Evolutionary conservation across 2,888 invertebrate species (phyloP).

Genomic region (Cylindroiulus punctatus): DNA sequence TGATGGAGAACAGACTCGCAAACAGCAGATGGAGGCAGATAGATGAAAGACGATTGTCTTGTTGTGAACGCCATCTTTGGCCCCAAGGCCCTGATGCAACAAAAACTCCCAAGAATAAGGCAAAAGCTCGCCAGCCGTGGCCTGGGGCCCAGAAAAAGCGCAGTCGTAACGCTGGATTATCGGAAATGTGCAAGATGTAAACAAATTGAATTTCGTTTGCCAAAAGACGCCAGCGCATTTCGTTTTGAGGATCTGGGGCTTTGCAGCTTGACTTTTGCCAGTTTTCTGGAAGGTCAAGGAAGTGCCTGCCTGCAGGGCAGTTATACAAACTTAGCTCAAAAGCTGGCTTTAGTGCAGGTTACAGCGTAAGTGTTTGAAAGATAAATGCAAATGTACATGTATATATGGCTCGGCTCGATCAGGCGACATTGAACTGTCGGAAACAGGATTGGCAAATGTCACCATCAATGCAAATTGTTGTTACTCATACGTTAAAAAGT

Average conservation of each 20-base stretch:
- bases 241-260: background rate
- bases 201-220: constrained; percentile 8
- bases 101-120: background rate
- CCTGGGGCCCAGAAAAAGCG: background rate
- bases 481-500: too few relatives aligned
- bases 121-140: background rate
- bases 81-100: background rate
- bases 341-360: too few relatives aligned
- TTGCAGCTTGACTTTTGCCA: too few relatives aligned
- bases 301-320: too few relatives aligned
- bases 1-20: background rate
- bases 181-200: constrained; percentile 9
- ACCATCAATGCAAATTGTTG: too few relatives aligned
- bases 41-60: background rate
- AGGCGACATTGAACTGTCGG: too few relatives aligned
- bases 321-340: too few relatives aligned
- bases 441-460: too few relatives aligned
- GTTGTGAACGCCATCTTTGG: constrained; percentile 18
- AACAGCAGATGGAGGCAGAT: background rate
- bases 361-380: too few relatives aligned
- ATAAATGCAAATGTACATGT: too few relatives aligned
- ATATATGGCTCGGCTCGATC: too few relatives aligned
- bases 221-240: background rate
- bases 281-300: background rate
- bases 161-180: constrained; percentile 4